Percentiles rank a stretch among this genome's conserved stretches.
Evolutionary conservation across 1,140 invertebrate genomes (phyloP).

Genomic region (Drosophila hydei): DNA sequence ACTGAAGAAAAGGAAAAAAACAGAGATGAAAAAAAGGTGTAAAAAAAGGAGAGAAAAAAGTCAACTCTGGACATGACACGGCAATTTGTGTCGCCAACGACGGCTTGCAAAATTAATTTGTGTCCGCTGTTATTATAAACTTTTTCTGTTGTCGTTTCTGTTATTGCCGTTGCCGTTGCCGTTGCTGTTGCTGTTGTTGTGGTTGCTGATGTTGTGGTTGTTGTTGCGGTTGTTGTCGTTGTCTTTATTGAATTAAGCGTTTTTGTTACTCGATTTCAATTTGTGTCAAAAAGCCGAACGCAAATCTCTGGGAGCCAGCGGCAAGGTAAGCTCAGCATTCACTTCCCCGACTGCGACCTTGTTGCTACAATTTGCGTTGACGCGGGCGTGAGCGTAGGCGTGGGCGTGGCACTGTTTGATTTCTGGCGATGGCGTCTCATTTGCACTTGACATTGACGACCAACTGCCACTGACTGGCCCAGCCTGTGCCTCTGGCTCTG

Average conservation of each 20-base stretch:
- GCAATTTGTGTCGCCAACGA: conserved; percentile 77
- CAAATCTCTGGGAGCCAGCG: conserved; percentile 43
- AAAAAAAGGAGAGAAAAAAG: conserved; percentile 48
- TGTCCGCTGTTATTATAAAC: conserved; percentile 79
- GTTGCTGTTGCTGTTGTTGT: conserved; percentile 34
- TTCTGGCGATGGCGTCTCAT: conserved; percentile 52
- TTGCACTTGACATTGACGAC: conserved; percentile 75
- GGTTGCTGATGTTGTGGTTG: conserved; percentile 2
- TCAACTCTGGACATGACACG: conserved; percentile 76
- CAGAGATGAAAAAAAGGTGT: conserved; percentile 6
- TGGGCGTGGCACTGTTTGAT: conserved; percentile 38
- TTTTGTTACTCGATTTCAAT: conserved; percentile 66
- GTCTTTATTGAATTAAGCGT: conserved; percentile 68
- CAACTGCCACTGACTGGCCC: conserved; percentile 1
- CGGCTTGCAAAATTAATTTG: conserved; percentile 80
- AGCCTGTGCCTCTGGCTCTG: not conserved
- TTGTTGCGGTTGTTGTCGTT: conserved; percentile 38
- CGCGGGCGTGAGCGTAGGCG: not conserved
- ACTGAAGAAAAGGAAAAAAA: conserved; percentile 8
- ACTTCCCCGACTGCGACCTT: not conserved
- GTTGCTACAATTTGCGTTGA: too few relatives aligned
- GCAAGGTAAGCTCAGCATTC: conserved; percentile 40
- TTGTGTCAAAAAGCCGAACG: conserved; percentile 63
- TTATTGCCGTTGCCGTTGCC: conserved; percentile 51
- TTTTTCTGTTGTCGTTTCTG: conserved; percentile 51